Conservation (phyloP, 2,888 invertebrate species). For the Drosophila neonasuta region DNA sequence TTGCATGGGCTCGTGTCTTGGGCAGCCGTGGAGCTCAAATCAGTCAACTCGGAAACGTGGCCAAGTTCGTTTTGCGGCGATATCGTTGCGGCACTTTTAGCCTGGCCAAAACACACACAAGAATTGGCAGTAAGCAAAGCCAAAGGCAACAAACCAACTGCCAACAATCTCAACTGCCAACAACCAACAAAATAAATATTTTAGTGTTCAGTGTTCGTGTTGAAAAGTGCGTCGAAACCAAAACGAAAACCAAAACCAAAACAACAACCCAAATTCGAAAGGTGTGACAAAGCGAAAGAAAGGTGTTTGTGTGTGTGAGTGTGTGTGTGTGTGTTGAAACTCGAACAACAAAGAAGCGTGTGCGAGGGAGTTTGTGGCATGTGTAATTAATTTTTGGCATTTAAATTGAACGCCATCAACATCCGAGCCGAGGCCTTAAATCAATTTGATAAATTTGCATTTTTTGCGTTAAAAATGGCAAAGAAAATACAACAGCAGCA, state of each 20-base stretch:
- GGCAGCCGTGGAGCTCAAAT: conserved; percentile 67
- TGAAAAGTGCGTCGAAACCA: conserved; percentile 25
- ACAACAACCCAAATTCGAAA: conserved; percentile 29
- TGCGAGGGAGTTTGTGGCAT: conserved; percentile 37
- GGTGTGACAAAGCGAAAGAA: conserved; percentile 18
- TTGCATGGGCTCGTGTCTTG: conserved; percentile 50
- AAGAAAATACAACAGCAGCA: conserved; percentile 14
- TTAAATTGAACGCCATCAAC: conserved; percentile 66
- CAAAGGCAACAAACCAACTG: conserved; percentile 27
- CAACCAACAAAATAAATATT: conserved; percentile 22
- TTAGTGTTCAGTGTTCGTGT: conserved; percentile 26
- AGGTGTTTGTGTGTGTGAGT: conserved; percentile 2
- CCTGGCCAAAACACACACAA: conserved; percentile 45
- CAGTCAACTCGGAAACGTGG: conserved; percentile 82
- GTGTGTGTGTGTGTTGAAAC: conserved; percentile 8
- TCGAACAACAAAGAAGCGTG: conserved; percentile 22
- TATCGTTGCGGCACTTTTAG: conserved; percentile 62
- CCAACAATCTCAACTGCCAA: conserved; percentile 40
- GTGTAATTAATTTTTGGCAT: conserved; percentile 71
- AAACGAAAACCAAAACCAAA: conserved; percentile 23
- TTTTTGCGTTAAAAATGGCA: conserved; percentile 17
- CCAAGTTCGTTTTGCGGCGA: conserved; percentile 78
- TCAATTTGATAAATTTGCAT: conserved; percentile 73
- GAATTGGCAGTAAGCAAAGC: conserved; percentile 44
- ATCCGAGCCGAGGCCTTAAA: conserved; percentile 56